Evolutionary conservation across 2,113 vertebrate species (phyloP).

Genomic region (Cygnus atratus): DNA sequence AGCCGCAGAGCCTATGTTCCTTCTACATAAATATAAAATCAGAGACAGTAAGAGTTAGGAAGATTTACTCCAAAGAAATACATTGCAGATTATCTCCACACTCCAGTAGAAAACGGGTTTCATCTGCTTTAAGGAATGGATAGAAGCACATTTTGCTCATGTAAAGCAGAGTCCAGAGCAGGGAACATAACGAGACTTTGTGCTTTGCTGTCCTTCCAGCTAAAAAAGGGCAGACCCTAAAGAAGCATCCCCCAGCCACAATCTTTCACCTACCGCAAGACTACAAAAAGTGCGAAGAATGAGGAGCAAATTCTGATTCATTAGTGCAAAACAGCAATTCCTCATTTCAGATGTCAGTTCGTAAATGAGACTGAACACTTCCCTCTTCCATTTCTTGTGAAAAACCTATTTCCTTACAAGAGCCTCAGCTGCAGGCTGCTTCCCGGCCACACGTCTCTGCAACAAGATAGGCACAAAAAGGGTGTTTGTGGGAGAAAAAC

Average conservation of each 20-base stretch:
- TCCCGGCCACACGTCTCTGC: neutral
- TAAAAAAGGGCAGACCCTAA: neutral
- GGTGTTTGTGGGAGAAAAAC: neutral
- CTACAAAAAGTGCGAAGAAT: neutral
- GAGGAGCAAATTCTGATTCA: neutral
- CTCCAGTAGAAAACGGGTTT: slow-evolving; percentile 42
- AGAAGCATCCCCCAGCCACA: neutral
- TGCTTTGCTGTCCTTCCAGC: neutral
- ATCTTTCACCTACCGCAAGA: neutral
- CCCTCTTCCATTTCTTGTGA: neutral
- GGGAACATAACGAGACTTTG: neutral
- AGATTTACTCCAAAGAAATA: neutral
- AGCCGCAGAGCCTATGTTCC: accelerated
- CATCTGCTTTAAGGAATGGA: neutral
- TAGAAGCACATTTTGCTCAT: neutral
- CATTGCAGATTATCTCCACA: slow-evolving; percentile 7
- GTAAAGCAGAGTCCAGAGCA: neutral
- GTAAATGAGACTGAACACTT: neutral
- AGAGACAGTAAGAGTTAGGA: neutral
- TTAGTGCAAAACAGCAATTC: neutral
- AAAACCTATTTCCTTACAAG: neutral
- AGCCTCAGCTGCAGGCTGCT: neutral
- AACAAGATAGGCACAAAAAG: neutral
- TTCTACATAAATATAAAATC: neutral
- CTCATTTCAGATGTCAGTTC: neutral